These are phyloP conservation scores for Pseudomyrmex gracilis DNA, from an alignment of 1,140 invertebrate species.

Conservation along the genomic window DNA sequence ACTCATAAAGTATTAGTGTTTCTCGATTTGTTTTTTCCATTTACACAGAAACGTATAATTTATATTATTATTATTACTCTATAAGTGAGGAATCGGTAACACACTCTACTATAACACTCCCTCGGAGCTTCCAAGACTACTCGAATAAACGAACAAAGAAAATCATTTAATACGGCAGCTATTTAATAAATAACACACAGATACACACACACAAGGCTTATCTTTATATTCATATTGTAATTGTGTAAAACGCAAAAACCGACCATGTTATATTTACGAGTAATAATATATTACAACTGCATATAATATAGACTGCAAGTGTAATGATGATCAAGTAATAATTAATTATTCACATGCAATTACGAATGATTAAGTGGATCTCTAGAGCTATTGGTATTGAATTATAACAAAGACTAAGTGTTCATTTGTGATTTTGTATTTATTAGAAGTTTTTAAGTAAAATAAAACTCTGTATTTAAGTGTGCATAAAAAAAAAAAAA, in stretches of 20 bases:
- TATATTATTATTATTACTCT: slow-evolving; percentile 74
- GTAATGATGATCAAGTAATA: slow-evolving; percentile 83
- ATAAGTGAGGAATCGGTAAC: slow-evolving; percentile 74
- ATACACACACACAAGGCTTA: slow-evolving; percentile 77
- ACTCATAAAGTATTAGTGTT: slow-evolving; percentile 82
- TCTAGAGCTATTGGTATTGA: slow-evolving; percentile 80
- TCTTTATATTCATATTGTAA: slow-evolving; percentile 79
- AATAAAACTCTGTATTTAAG: slow-evolving; percentile 85
- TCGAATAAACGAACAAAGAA: slow-evolving; percentile 65
- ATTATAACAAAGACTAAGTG: slow-evolving; percentile 84
- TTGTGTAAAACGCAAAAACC: slow-evolving; percentile 74
- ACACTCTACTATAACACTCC: slow-evolving; percentile 52
- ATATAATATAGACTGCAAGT: slow-evolving; percentile 84
- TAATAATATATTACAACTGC: slow-evolving; percentile 80
- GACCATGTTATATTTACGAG: slow-evolving; percentile 77
- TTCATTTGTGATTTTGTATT: slow-evolving; percentile 86
- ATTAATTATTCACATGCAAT: slow-evolving; percentile 82
- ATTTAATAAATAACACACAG: slow-evolving; percentile 74
- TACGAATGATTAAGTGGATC: slow-evolving; percentile 79
- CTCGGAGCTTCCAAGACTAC: slow-evolving; percentile 79
- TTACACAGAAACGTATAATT: slow-evolving; percentile 78
- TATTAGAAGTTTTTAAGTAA: slow-evolving; percentile 86
- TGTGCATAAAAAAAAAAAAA: slow-evolving; percentile 78
- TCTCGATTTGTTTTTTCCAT: slow-evolving; percentile 81
- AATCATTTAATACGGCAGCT: slow-evolving; percentile 76